A percentile compares a stretch with the other conserved stretches of the same genome.
Evolutionary conservation across 2,113 vertebrate species (phyloP).

Genomic region (Paralichthys olivaceus): DNA sequence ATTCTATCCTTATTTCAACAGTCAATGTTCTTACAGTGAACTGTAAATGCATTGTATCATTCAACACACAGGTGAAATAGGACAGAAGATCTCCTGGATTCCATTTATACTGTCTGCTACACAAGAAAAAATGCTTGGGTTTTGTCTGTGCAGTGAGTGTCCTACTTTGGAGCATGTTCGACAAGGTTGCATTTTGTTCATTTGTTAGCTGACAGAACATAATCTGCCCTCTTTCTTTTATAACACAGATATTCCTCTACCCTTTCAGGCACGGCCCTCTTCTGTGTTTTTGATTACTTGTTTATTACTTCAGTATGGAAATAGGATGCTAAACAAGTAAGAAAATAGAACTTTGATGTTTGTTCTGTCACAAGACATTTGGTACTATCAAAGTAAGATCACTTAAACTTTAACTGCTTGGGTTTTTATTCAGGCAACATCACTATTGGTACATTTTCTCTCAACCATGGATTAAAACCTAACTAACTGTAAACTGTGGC

Average conservation of each 20-base stretch:
- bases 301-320: constrained; percentile 34
- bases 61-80: constrained; percentile 20
- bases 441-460: neutral
- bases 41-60: neutral
- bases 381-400: constrained; percentile 8
- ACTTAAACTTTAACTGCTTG: neutral
- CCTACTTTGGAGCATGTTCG: constrained; percentile 53
- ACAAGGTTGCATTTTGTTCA: constrained; percentile 60
- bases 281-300: constrained; percentile 10
- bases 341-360: constrained; percentile 1
- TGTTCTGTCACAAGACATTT: constrained; percentile 14
- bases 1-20: neutral
- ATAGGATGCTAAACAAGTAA: constrained; percentile 39
- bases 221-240: constrained; percentile 46
- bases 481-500: too few species aligned
- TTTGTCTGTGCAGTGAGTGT: constrained; percentile 44
- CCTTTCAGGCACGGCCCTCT: constrained; percentile 10
- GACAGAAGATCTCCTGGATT: constrained; percentile 12
- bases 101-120: constrained; percentile 12
- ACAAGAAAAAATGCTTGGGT: constrained; percentile 3
- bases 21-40: neutral
- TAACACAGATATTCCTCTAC: constrained; percentile 22
- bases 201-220: constrained; percentile 68
- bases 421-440: neutral
- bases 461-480: neutral